phyloP scores from a whole-genome alignment of 2,113 vertebrate species.

The Thomomys bottae region DNA sequence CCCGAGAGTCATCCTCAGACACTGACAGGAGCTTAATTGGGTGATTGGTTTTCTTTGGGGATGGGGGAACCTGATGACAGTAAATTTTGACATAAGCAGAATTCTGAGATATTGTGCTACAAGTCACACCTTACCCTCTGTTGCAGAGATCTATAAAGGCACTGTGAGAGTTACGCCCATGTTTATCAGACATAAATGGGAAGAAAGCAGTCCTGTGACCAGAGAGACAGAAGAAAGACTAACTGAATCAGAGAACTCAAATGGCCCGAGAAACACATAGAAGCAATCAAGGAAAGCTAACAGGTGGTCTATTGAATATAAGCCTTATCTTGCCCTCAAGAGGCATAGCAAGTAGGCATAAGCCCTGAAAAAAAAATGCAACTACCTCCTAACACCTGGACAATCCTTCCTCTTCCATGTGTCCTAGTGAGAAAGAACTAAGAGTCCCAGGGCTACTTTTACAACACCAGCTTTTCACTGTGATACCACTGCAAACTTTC shows the following conservation, averaged over 20 bases:
- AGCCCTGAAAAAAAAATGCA: not conserved
- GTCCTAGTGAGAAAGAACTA: not conserved
- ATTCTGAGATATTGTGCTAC: not conserved
- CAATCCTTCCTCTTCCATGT: not conserved
- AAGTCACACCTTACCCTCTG: not conserved
- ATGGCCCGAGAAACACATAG: not conserved
- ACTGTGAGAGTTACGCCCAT: conserved; percentile 1
- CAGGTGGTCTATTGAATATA: not conserved
- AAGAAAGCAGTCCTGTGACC: not conserved
- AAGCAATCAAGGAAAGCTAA: not conserved
- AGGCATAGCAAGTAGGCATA: not conserved
- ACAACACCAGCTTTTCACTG: not conserved
- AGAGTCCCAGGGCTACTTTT: not conserved
- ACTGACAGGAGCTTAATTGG: not conserved
- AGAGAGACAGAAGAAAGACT: conserved; percentile 1
- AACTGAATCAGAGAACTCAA: conserved; percentile 11
- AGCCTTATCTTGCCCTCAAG: not conserved
- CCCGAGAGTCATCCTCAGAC: not conserved
- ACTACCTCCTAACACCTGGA: not conserved
- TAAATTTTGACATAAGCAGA: conserved; percentile 3
- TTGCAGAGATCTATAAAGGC: not conserved
- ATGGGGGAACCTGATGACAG: not conserved
- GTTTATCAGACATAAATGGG: not conserved
- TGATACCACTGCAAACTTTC: no score
- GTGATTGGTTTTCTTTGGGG: not conserved